phyloP scores from a whole-genome alignment of 2,888 invertebrate genomes.

The Endotricha flammealis region DNA sequence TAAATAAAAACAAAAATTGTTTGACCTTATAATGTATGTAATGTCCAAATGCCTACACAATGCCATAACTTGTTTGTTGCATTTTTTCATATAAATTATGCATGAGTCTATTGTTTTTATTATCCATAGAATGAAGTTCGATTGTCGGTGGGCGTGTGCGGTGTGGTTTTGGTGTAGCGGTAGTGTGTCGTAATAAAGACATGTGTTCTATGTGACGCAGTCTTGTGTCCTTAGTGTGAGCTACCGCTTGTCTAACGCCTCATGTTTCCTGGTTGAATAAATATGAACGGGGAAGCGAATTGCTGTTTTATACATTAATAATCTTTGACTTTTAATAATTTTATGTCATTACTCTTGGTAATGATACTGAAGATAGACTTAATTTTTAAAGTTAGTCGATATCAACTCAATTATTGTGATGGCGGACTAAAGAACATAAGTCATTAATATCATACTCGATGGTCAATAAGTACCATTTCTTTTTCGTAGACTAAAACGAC shows the following conservation, averaged over 20 bases:
- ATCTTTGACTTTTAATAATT: too few species aligned
- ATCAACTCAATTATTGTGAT: too few species aligned
- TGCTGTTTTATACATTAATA: too few species aligned
- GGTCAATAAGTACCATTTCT: too few species aligned
- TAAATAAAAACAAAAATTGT: conserved; percentile 8
- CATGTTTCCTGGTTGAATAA: conserved; percentile 36
- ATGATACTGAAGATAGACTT: too few species aligned
- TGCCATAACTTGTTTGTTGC: conserved; percentile 14
- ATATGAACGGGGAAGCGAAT: conserved; percentile 15
- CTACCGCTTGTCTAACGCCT: conserved; percentile 23
- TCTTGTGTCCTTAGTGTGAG: conserved; percentile 28
- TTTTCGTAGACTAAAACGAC: too few species aligned
- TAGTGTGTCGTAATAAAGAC: conserved; percentile 16
- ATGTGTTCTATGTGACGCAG: conserved; percentile 24
- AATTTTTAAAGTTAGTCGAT: too few species aligned
- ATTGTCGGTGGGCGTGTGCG: conserved; percentile 25
- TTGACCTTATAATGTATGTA: conserved; percentile 18
- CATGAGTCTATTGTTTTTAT: conserved; percentile 30
- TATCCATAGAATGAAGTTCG: conserved; percentile 32
- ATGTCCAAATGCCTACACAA: conserved; percentile 16
- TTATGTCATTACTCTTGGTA: too few species aligned
- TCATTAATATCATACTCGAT: too few species aligned
- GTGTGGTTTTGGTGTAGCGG: conserved; percentile 18
- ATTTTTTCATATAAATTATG: conserved; percentile 29
- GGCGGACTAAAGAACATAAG: too few species aligned